Conservation (phyloP, 2,797 vertebrate genomes). For the Octomys mimax region DNA sequence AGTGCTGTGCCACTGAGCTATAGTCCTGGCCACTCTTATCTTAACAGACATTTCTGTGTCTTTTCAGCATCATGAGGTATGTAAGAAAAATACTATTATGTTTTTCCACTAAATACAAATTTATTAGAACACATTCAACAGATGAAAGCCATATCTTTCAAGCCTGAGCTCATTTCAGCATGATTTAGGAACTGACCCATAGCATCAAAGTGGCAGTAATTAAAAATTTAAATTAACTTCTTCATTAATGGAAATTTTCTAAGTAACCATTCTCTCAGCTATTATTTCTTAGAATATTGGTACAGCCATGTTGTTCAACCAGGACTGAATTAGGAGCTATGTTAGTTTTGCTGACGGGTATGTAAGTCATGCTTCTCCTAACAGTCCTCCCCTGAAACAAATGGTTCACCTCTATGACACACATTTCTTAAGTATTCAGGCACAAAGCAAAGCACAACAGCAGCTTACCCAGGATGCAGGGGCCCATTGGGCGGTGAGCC, state of each 20-base stretch:
- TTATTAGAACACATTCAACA: background rate
- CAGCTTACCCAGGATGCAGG: background rate
- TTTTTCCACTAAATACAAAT: slow-evolving; percentile 27
- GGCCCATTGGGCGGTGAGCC: background rate
- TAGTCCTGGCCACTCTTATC: background rate
- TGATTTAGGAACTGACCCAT: background rate
- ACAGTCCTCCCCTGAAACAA: slow-evolving; percentile 6
- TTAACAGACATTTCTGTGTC: background rate
- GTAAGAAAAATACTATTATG: background rate
- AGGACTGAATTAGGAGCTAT: background rate
- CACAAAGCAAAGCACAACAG: background rate
- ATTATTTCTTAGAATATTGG: background rate
- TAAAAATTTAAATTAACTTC: background rate
- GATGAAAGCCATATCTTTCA: background rate
- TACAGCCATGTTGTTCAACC: background rate
- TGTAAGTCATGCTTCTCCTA: background rate
- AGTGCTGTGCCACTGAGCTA: too few species aligned
- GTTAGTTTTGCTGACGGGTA: background rate
- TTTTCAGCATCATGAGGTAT: background rate
- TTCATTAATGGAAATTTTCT: background rate
- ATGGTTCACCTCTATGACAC: slow-evolving; percentile 8
- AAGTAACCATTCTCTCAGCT: background rate
- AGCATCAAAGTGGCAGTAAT: background rate
- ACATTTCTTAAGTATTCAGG: background rate
- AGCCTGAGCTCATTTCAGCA: background rate